A percentile compares a stretch with the other conserved stretches of the same genome.
Conservation (phyloP, 2,888 invertebrate species). For the Ophion ellenae region DNA sequence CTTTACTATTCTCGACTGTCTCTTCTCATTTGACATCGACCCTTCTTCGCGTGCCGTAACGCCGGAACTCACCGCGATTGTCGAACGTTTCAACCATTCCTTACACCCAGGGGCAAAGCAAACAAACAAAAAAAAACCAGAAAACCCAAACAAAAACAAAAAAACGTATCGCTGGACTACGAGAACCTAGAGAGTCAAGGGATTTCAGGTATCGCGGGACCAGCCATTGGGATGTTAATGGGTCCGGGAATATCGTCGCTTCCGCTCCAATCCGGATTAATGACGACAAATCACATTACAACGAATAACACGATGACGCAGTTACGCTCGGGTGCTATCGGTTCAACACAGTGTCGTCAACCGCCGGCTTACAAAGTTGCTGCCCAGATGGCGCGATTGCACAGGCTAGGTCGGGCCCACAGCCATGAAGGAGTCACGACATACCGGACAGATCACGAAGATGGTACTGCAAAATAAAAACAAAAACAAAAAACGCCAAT, state of each 20-base stretch:
- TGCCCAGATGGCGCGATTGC: conserved; percentile 93
- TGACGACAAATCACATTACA: conserved; percentile 70
- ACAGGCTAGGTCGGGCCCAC: conserved; percentile 92
- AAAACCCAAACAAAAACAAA: conserved; percentile 39
- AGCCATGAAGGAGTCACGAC: conserved; percentile 92
- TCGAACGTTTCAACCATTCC: conserved; percentile 42
- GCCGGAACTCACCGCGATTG: conserved; percentile 28
- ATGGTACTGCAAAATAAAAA: conserved; percentile 80
- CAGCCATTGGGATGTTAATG: conserved; percentile 75
- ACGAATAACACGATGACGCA: conserved; percentile 70
- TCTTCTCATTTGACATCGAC: background rate
- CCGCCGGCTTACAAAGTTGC: conserved; percentile 94
- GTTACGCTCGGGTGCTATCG: conserved; percentile 74
- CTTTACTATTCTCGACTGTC: conserved; percentile 19
- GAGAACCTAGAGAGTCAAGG: conserved; percentile 79
- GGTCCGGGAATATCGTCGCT: conserved; percentile 77
- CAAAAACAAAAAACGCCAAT: conserved; percentile 27
- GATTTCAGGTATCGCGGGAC: conserved; percentile 81
- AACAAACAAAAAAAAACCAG: conserved; percentile 7
- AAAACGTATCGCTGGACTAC: conserved; percentile 49
- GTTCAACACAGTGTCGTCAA: conserved; percentile 85
- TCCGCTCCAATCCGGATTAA: conserved; percentile 75
- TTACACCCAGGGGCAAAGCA: conserved; percentile 51
- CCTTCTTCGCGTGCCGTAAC: conserved; percentile 22
- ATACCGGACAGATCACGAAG: conserved; percentile 89